Evolutionary conservation across 2,797 vertebrate genomes (phyloP), one percentile per base, ranked within the genome.

Genomic region (Xenentodon cancila): DNA sequence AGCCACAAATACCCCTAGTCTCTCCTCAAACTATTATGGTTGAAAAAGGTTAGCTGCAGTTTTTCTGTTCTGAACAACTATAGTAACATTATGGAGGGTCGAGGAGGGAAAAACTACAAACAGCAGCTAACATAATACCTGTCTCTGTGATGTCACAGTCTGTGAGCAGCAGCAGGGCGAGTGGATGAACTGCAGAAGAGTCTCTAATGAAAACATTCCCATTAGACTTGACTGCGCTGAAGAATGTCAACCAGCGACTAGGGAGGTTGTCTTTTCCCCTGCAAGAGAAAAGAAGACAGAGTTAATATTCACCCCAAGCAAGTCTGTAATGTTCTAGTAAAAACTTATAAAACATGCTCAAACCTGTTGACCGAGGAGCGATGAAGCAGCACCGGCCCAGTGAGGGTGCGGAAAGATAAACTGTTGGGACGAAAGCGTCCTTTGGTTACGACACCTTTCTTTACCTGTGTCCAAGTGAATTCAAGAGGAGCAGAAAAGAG

Each of bases 361-460:
- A 55, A 97, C 98, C 96, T 96, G 94, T 99, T 99, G 68, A 98
- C 95, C 0, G 96, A 95, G 0, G 96, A 95, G 59, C 96, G 96
- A 82, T 99, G 97, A 62, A 99, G 94, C 56, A 95, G 73, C 7
- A 99, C 96, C 0, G 94, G 92, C 16, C 97, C 96, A 0, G 91
- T 94, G 70, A 91, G 87, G 2, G 95, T 96, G 82, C 92, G 94
- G 43, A 93, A 96, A 0, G 75, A 71, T 8, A 95, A 74, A 44
- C 73, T 91, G 71, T 97, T 93, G 22, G 96, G 95, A 6, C 95
- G 95, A 87, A 99, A 98, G 75, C 97, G 96, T 0, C 97, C 92
- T 79, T 96, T 95, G 27, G 89, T 93, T 71, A 99, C 95, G 3
- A 92, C 86, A 47, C 97, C 98, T 84, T 92, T 96, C 73, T 95